Evolutionary conservation across 2,797 vertebrate species (phyloP).

Genomic region (Steatocranus sp.): DNA sequence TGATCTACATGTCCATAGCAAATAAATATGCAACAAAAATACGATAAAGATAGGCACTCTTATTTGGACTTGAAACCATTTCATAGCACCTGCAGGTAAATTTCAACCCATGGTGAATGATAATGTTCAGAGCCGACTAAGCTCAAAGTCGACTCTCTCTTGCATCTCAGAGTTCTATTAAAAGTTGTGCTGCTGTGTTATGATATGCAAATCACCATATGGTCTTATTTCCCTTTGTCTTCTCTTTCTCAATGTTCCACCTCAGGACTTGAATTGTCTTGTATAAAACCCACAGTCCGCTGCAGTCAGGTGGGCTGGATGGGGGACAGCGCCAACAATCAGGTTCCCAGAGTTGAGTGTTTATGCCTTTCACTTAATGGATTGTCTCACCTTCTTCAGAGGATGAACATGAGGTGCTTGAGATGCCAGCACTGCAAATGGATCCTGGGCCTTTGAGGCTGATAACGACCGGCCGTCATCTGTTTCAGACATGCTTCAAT

Average conservation of each 20-base stretch:
- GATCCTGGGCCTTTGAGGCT: slow-evolving; percentile 64
- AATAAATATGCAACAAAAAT: background rate
- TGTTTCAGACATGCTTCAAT: slow-evolving; percentile 67
- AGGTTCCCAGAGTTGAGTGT: slow-evolving; percentile 69
- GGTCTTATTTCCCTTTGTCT: slow-evolving; percentile 62
- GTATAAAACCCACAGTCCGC: slow-evolving; percentile 63
- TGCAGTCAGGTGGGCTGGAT: slow-evolving; percentile 65
- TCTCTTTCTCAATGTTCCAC: slow-evolving; percentile 66
- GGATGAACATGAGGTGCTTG: slow-evolving; percentile 72
- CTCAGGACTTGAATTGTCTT: slow-evolving; percentile 70
- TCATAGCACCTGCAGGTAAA: background rate
- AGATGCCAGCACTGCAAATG: slow-evolving; percentile 68
- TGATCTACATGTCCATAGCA: background rate
- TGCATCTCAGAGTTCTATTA: slow-evolving; percentile 3
- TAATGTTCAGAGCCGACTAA: background rate
- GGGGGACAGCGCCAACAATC: slow-evolving; percentile 61
- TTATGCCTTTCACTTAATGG: slow-evolving; percentile 74
- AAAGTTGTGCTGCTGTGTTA: slow-evolving; percentile 40
- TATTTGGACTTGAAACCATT: background rate
- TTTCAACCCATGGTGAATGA: background rate
- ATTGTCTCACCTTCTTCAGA: slow-evolving; percentile 75
- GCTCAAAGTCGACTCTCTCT: background rate
- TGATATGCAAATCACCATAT: slow-evolving; percentile 40
- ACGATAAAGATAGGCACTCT: background rate
- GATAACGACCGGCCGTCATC: slow-evolving; percentile 49